Percentiles rank a stretch among this genome's conserved stretches.
Conservation (phyloP, 2,113 vertebrate species). For the Chionomys nivalis region DNA sequence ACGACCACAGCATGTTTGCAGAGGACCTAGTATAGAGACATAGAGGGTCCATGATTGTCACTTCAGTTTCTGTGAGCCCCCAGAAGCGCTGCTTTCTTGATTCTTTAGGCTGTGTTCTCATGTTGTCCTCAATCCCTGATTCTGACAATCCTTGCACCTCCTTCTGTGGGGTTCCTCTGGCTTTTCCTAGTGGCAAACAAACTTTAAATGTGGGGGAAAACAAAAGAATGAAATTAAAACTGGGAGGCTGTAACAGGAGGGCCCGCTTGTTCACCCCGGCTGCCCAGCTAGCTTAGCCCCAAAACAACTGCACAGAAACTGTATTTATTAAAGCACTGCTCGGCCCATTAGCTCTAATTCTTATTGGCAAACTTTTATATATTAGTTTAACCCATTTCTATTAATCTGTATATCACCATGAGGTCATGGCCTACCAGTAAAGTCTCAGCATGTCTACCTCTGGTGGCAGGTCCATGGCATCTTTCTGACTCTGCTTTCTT, state of each 20-base stretch:
- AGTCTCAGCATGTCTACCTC: too few relatives aligned
- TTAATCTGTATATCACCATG: too few relatives aligned
- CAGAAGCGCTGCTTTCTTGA: background rate
- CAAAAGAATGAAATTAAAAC: conserved; percentile 82
- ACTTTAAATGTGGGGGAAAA: conserved; percentile 75
- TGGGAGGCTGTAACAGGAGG: background rate
- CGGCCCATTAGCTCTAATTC: too few relatives aligned
- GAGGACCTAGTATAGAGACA: background rate
- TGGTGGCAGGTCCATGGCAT: too few relatives aligned
- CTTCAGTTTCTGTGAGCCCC: background rate
- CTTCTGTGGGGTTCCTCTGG: background rate
- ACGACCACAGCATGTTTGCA: background rate
- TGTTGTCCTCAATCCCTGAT: background rate
- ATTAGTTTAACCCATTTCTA: too few relatives aligned
- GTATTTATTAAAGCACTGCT: too few relatives aligned
- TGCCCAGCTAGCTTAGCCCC: too few relatives aligned
- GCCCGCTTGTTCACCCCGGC: too few relatives aligned
- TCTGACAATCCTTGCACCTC: background rate
- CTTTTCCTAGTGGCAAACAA: conserved; percentile 51
- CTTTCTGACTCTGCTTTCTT: too few relatives aligned
- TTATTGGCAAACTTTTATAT: too few relatives aligned
- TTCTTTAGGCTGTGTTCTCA: background rate
- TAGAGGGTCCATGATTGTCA: background rate
- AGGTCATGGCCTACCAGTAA: too few relatives aligned
- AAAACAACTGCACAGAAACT: too few relatives aligned